phyloP scores from a whole-genome alignment of 1,140 invertebrate species.

The Sitodiplosis mosellana region DNA sequence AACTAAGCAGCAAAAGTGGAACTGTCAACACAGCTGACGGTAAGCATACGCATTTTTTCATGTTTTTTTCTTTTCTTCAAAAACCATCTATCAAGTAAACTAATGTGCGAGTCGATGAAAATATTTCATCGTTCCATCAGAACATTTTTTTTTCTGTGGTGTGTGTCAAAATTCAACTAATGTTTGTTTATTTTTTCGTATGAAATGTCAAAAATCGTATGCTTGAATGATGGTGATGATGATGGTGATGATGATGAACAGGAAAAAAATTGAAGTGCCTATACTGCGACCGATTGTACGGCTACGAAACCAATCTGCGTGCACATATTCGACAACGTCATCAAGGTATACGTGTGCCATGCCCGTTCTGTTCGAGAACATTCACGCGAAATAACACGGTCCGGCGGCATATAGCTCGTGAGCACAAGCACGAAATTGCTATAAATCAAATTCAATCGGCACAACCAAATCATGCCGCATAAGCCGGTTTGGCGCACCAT shows the following conservation, averaged over 20 bases:
- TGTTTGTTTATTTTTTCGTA: no score
- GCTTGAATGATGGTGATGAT: no score
- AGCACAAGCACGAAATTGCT: slow-evolving; percentile 59
- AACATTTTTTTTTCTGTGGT: no score
- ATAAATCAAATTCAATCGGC: slow-evolving; percentile 36
- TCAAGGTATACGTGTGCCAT: slow-evolving; percentile 73
- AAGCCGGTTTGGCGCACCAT: slow-evolving; percentile 6
- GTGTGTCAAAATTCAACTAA: not conserved
- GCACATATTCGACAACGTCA: slow-evolving; percentile 78
- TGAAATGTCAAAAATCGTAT: no score
- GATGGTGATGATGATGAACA: no score
- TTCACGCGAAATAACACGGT: slow-evolving; percentile 85
- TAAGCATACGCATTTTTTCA: slow-evolving; percentile 3
- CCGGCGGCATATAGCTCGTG: slow-evolving; percentile 65
- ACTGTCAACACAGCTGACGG: slow-evolving; percentile 24
- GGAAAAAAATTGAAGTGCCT: slow-evolving; percentile 81
- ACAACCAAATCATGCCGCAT: slow-evolving; percentile 32
- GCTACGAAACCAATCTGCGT: slow-evolving; percentile 78
- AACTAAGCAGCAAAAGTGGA: slow-evolving; percentile 24
- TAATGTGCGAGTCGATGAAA: no score
- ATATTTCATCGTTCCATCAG: no score
- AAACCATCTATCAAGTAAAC: not conserved
- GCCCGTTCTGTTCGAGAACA: slow-evolving; percentile 72
- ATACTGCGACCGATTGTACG: slow-evolving; percentile 79
- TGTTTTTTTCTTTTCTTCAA: not conserved